A percentile compares a stretch with the other conserved stretches of the same genome.
These are phyloP conservation scores for Ptychobarbus kaznakovi DNA, from an alignment of 2,797 vertebrate genomes.

Conservation along the genomic window DNA sequence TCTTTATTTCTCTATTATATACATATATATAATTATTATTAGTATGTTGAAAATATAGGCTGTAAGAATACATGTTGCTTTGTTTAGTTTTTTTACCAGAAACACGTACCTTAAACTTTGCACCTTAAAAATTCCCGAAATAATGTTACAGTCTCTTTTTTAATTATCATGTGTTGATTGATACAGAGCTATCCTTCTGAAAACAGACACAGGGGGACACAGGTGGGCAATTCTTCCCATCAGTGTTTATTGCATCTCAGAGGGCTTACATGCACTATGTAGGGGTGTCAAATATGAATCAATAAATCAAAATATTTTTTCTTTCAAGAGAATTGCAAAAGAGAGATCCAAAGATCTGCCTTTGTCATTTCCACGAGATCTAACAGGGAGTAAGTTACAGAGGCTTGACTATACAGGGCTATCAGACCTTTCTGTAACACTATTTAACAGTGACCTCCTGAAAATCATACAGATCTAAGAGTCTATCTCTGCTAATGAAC, in stretches of 20 bases:
- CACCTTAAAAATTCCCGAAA: background rate
- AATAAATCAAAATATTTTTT: conserved; percentile 82
- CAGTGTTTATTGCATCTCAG: conserved; percentile 99
- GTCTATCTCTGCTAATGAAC: conserved; percentile 61
- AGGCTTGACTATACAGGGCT: conserved; percentile 77
- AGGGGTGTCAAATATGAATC: conserved; percentile 82
- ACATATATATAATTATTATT: background rate
- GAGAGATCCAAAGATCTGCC: conserved; percentile 85
- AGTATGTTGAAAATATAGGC: background rate
- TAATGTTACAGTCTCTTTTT: background rate
- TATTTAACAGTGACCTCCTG: conserved; percentile 85
- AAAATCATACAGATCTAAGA: conserved; percentile 67
- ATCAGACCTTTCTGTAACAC: conserved; percentile 78
- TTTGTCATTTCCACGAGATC: conserved; percentile 79
- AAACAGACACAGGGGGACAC: conserved; percentile 22
- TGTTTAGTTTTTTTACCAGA: too few species aligned
- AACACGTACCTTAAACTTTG: too few species aligned
- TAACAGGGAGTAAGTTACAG: conserved; percentile 71
- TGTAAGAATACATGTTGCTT: too few species aligned
- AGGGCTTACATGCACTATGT: conserved; percentile 96
- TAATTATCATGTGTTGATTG: background rate
- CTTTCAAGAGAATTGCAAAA: conserved; percentile 84
- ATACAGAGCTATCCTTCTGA: background rate
- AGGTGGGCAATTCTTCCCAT: conserved; percentile 79
- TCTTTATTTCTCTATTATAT: background rate